Percentiles rank a stretch among this genome's conserved stretches.
Evolutionary conservation across 1,140 invertebrate species (phyloP).

Genomic region (Magallana angulata): DNA sequence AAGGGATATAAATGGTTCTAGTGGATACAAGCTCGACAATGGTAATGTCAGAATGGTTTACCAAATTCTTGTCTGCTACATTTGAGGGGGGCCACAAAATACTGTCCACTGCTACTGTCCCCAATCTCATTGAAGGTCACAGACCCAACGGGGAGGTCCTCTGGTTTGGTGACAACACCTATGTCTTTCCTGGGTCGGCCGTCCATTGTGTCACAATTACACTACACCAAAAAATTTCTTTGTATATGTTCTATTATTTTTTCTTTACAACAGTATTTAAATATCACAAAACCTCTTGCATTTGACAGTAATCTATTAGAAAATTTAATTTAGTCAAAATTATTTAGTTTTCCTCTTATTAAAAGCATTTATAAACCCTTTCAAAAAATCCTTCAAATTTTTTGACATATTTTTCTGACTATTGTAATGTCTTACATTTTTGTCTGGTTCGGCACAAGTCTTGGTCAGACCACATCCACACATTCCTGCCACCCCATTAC

Average conservation of each 20-base stretch:
- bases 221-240: background rate
- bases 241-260: too few species aligned
- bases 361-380: too few species aligned
- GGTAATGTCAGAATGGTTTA: background rate
- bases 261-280: too few species aligned
- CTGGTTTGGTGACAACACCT: conserved; percentile 45
- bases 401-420: too few species aligned
- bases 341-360: too few species aligned
- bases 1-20: too few species aligned
- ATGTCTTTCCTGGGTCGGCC: conserved; percentile 52
- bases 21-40: too few species aligned
- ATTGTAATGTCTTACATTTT: background rate
- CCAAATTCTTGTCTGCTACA: conserved; percentile 51
- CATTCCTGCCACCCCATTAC: conserved; percentile 1
- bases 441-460: conserved; percentile 30
- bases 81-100: conserved; percentile 36
- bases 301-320: too few species aligned
- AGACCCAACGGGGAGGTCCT: conserved; percentile 46
- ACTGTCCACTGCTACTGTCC: conserved; percentile 4
- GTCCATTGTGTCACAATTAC: conserved; percentile 56
- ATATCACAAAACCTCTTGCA: too few species aligned
- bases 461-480: conserved; percentile 50
- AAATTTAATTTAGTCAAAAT: too few species aligned
- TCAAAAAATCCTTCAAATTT: too few species aligned
- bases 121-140: conserved; percentile 44